Percentiles rank a stretch among this genome's conserved stretches.
Evolutionary conservation across 2,113 vertebrate species (phyloP).

Genomic region (Pygoscelis adeliae): DNA sequence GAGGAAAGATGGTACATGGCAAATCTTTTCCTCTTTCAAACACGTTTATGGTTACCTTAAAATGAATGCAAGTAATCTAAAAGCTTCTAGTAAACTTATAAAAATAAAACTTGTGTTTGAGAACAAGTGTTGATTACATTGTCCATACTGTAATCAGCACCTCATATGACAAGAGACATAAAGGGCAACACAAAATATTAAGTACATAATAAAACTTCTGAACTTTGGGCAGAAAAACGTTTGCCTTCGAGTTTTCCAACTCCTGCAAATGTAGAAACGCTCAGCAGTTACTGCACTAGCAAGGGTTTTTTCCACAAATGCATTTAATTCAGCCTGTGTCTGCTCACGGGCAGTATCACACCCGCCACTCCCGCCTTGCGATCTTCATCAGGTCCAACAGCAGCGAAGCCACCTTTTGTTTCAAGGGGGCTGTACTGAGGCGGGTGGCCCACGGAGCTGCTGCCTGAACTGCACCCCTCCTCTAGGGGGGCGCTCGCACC

Average conservation of each 20-base stretch:
- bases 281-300: fast-evolving
- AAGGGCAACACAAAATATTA: fast-evolving
- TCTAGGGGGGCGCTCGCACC: not conserved
- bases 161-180: fast-evolving
- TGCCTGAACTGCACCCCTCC: not conserved
- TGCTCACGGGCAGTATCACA: fast-evolving
- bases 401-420: not conserved
- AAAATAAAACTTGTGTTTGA: not conserved
- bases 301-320: fast-evolving
- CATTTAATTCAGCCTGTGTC: fast-evolving
- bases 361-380: fast-evolving
- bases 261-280: fast-evolving
- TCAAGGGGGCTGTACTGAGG: fast-evolving
- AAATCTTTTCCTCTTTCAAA: not conserved
- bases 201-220: fast-evolving
- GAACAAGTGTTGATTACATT: no score
- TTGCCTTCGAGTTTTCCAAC: no score
- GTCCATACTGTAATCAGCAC: fast-evolving
- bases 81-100: not conserved
- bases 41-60: fast-evolving
- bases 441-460: not conserved
- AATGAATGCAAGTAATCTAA: fast-evolving
- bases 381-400: fast-evolving
- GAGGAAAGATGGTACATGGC: not conserved
- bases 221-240: not conserved